A percentile compares a stretch with the other conserved stretches of the same genome.
phyloP scores from a whole-genome alignment of 92 coral and sea anemone species.

The Ricordea florida region DNA sequence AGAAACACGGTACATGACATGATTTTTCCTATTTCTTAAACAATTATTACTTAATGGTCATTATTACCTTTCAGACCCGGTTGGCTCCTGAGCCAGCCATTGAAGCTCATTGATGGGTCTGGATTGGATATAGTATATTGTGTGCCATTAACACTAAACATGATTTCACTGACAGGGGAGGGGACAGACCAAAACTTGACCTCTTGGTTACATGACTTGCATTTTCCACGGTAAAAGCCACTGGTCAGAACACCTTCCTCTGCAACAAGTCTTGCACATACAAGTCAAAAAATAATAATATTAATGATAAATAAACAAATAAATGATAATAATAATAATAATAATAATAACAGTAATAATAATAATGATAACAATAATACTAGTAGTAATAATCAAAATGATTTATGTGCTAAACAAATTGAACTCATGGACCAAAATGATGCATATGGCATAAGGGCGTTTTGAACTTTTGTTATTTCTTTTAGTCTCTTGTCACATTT shows the following conservation, averaged over 20 bases:
- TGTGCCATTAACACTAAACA: slow-evolving; percentile 71
- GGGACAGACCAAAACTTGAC: slow-evolving; percentile 64
- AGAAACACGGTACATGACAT: no score
- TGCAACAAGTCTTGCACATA: slow-evolving; percentile 50
- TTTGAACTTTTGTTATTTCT: no score
- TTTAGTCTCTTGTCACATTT: no score
- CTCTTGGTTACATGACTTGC: slow-evolving; percentile 39
- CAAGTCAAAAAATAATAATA: not conserved
- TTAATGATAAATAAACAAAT: not conserved
- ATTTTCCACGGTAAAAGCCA: slow-evolving; percentile 64
- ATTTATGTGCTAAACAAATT: no score
- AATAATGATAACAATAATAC: no score
- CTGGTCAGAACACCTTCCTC: slow-evolving; percentile 61
- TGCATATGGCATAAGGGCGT: no score
- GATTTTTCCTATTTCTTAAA: no score
- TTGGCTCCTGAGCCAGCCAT: slow-evolving; percentile 84
- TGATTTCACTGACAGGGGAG: slow-evolving; percentile 46
- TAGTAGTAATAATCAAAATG: no score
- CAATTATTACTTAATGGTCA: no score
- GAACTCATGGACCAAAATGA: no score
- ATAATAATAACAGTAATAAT: no score
- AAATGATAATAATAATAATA: no score
- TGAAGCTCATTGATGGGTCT: slow-evolving; percentile 68
- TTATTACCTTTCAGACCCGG: slow-evolving; percentile 73
- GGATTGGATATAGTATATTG: slow-evolving; percentile 61